These are phyloP conservation scores for Ctenopoma kingsleyae DNA, from an alignment of 2,797 vertebrate genomes.

Conservation along the genomic window DNA sequence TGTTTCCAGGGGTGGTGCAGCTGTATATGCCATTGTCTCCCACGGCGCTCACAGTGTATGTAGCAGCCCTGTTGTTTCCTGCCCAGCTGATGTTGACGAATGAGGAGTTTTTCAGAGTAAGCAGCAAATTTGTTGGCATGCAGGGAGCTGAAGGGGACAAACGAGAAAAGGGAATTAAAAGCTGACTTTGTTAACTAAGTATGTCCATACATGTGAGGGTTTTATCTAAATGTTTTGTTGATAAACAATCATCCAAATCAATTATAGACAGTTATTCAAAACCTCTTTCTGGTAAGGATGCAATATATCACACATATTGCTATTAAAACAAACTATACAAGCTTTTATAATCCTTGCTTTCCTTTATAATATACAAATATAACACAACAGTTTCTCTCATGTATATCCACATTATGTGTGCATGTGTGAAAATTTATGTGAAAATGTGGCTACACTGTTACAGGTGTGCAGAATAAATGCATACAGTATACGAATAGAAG, in stretches of 20 bases:
- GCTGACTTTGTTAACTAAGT: not conserved
- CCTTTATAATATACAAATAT: no score
- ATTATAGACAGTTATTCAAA: no score
- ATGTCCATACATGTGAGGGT: not conserved
- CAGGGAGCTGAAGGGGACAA: conserved; percentile 87
- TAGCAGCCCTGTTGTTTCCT: conserved; percentile 81
- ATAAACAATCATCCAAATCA: no score
- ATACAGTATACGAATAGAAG: not conserved
- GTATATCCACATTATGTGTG: no score
- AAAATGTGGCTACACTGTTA: no score
- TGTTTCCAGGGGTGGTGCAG: conserved; percentile 82
- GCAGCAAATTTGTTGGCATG: conserved; percentile 85
- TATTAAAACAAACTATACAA: no score
- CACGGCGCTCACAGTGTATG: conserved; percentile 81
- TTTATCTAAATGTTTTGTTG: not conserved
- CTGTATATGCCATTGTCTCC: conserved; percentile 68
- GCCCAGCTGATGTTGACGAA: conserved; percentile 85
- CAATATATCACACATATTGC: no score
- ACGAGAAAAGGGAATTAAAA: not conserved
- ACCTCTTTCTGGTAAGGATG: no score
- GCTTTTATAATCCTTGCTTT: no score
- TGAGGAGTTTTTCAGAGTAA: conserved; percentile 78
- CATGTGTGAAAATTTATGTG: no score
- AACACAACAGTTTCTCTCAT: no score
- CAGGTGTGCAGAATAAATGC: no score